Conservation (phyloP, 1,140 invertebrate species). For the Apis florea region DNA sequence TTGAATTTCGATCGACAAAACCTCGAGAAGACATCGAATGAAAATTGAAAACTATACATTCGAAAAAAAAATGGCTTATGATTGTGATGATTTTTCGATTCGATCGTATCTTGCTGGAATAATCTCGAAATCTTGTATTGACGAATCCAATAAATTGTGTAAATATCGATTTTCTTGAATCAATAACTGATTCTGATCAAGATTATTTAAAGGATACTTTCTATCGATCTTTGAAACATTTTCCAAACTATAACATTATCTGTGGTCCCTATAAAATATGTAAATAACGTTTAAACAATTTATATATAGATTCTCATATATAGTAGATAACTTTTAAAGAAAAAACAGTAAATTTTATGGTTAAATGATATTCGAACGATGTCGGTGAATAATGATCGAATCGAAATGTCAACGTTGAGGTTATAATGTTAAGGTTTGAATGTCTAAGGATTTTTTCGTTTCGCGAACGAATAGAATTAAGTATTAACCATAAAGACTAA, state of each 20-base stretch:
- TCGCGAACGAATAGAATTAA: not conserved
- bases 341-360: not conserved
- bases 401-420: not conserved
- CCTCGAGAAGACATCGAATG: not conserved
- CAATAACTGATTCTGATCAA: not conserved
- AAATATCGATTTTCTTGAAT: constrained; percentile 8
- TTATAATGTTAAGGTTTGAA: not conserved
- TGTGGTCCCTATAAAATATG: not conserved
- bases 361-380: not conserved
- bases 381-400: not conserved
- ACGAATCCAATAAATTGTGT: not conserved
- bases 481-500: not conserved
- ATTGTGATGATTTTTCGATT: not conserved
- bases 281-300: not conserved
- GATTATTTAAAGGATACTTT: not conserved
- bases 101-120: not conserved
- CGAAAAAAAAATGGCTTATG: not conserved
- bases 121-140: not conserved
- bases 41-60: not conserved
- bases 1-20: constrained; percentile 1
- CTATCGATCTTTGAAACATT: not conserved
- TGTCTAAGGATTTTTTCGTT: not conserved
- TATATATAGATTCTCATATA: no score
- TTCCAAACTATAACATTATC: not conserved
- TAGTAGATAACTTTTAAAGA: not conserved